Percentiles rank a stretch among this genome's conserved stretches.
Evolutionary conservation across 2,113 vertebrate genomes (phyloP).

Genomic region (Ptilorrhoa leucosticta): DNA sequence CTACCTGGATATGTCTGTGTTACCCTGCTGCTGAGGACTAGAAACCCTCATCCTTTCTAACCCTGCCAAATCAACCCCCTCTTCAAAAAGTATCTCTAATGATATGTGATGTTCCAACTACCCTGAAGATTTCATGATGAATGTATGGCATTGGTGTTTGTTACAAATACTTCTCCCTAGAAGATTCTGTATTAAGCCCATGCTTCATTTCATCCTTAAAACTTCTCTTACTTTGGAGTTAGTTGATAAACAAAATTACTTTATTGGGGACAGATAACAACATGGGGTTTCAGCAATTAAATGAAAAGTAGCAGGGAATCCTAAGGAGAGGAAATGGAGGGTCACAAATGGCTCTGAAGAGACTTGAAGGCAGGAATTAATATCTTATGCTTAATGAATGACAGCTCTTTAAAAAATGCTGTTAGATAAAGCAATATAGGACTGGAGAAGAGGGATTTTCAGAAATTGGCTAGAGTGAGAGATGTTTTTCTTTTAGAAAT

Average conservation of each 20-base stretch:
- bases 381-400: background rate
- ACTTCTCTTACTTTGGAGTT: background rate
- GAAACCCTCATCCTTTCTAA: background rate
- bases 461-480: background rate
- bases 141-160: background rate
- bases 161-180: background rate
- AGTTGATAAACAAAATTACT: background rate
- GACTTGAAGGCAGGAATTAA: background rate
- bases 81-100: background rate
- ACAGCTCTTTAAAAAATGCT: background rate
- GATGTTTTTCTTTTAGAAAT: background rate
- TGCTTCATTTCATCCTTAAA: background rate
- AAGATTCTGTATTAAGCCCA: background rate
- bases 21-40: background rate
- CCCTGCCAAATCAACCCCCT: background rate
- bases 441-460: background rate
- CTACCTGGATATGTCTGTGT: fast-evolving
- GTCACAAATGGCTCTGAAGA: background rate
- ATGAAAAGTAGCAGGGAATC: background rate
- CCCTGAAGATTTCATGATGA: background rate
- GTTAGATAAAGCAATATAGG: background rate
- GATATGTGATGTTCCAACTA: background rate
- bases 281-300: background rate
- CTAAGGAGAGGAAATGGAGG: background rate
- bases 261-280: background rate